Conservation (phyloP, 2,113 vertebrate genomes). For the Thamnophis sirtalis region DNA sequence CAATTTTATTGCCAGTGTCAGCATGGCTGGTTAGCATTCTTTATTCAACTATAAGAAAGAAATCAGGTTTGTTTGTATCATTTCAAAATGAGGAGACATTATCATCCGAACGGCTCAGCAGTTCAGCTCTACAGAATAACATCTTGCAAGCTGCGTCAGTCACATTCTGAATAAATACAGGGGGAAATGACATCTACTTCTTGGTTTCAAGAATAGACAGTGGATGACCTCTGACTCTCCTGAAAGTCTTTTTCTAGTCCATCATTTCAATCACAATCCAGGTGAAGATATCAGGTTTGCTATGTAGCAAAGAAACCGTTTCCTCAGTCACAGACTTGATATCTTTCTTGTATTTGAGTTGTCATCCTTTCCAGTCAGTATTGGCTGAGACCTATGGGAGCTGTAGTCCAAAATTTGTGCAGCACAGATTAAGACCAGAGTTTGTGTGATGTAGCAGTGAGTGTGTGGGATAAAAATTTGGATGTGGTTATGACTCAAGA, state of each 20-base stretch:
- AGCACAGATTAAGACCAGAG: not conserved
- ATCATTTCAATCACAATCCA: not conserved
- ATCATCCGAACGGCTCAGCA: not conserved
- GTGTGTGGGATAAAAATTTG: not conserved
- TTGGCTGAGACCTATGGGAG: not conserved
- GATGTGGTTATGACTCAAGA: not conserved
- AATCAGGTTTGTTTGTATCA: not conserved
- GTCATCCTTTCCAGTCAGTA: not conserved
- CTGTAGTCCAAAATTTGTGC: not conserved
- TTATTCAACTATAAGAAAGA: not conserved
- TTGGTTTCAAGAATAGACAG: not conserved
- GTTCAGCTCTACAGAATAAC: not conserved
- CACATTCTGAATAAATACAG: not conserved
- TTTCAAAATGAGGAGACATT: slow-evolving; percentile 5
- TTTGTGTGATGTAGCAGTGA: not conserved
- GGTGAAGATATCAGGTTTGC: not conserved
- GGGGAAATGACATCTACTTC: not conserved
- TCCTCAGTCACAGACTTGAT: not conserved
- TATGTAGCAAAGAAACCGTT: not conserved
- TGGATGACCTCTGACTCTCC: not conserved
- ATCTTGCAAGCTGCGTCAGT: not conserved
- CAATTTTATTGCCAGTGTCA: not conserved
- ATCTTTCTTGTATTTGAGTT: not conserved
- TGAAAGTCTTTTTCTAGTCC: not conserved
- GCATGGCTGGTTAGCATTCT: not conserved